Base-by-base conservation (phyloP, 2,113 vertebrate species). In the Alethe castanea region DNA sequence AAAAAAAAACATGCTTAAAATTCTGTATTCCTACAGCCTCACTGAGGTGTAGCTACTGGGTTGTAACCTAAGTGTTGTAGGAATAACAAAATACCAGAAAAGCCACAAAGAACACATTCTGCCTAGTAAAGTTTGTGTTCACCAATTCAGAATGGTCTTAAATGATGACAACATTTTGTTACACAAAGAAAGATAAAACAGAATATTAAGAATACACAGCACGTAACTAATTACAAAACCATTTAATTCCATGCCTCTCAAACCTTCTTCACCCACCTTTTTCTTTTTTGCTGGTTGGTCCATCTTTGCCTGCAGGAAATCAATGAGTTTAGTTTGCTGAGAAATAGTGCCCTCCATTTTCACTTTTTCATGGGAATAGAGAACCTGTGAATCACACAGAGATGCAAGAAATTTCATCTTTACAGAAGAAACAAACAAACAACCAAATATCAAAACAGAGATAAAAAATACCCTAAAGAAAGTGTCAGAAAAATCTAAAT, bases 341-440 rank as follows among this genome's bases (percentile, higher is more conserved):
- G 99, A 99, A 98, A 99, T 99, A 90, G 99, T 99, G 79, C 99
- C 99, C 95, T 99, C 99, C 99, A 99, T 99, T 98, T 99, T 99
- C 97, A 99, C 99, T 97, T 99, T 99, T 97, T 99, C 99, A 92
- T 99, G 99, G 95, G 99, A 99, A 98, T 99, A 99, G 89, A 99
- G 99, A 96, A 99, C 99, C 99, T 99, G 98, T 94, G 97, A 98
- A 96, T 97, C 96, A 89, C 64, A 89, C 29, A 83, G 10, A 86
- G 6, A 29, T 4, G 19, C 28, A 71, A 94, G 53, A 73, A 88
- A 94, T 88, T 64, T 50, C 44, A 90, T 17, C 38, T 86, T 33
- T 91, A 52, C 5, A 61, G n/a, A 44, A 88, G 31, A 65, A 84
- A 77, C 9, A 53, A 65, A 35, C 20, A 71, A 48, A 22, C 14